These are phyloP conservation scores for Nasonia longicornis DNA, from an alignment of 1,140 invertebrate species.

Conservation along the genomic window DNA sequence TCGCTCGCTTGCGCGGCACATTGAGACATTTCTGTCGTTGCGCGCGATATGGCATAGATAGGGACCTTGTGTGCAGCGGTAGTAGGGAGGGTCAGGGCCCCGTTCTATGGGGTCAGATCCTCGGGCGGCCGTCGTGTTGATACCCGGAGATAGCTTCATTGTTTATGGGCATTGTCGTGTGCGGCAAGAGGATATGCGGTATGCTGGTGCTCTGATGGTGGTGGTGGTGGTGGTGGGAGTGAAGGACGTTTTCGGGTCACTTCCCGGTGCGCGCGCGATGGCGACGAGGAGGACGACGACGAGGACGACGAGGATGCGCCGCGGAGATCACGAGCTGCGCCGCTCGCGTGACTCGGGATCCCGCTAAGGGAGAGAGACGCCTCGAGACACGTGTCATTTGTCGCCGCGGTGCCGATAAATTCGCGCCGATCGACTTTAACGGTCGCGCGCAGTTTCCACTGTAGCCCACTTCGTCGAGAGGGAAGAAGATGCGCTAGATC, in stretches of 20 bases:
- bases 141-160: conserved; percentile 60
- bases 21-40: conserved; percentile 58
- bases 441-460: conserved; percentile 15
- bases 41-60: conserved; percentile 49
- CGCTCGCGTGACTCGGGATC: conserved; percentile 5
- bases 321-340: conserved; percentile 14
- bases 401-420: conserved; percentile 48
- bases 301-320: not conserved
- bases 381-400: conserved; percentile 38
- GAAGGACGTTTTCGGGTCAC: conserved; percentile 36
- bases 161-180: conserved; percentile 59
- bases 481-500: conserved; percentile 9
- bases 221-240: conserved; percentile 6
- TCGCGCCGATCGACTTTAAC: conserved; percentile 40
- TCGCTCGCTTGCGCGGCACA: conserved; percentile 35
- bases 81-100: conserved; percentile 50
- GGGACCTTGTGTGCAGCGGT: not conserved
- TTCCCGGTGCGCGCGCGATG: conserved; percentile 11
- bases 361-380: conserved; percentile 23
- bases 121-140: conserved; percentile 50
- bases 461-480: not conserved
- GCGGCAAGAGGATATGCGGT: conserved; percentile 33
- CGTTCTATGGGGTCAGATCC: conserved; percentile 44
- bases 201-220: too few relatives aligned
- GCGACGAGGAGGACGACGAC: conserved; percentile 21